Percentiles rank a stretch among this genome's conserved stretches.
phyloP scores from a whole-genome alignment of 1,140 invertebrate genomes.

The Drosophila littoralis region DNA sequence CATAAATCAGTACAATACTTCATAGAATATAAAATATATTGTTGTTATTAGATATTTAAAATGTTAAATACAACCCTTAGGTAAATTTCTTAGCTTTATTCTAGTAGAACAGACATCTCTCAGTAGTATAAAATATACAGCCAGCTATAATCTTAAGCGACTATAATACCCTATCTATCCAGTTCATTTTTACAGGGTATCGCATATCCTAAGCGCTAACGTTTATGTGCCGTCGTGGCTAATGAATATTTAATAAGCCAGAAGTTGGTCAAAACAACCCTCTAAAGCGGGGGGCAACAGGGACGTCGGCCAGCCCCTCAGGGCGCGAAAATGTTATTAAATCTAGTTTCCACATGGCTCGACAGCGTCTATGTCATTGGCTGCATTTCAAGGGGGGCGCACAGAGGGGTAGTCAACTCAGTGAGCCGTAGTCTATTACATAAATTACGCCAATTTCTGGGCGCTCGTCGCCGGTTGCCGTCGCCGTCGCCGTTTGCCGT shows the following conservation, averaged over 20 bases:
- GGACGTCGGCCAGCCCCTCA: background rate
- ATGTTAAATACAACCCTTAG: too few species aligned
- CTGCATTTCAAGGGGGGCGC: slow-evolving; percentile 17
- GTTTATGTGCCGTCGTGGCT: slow-evolving; percentile 46
- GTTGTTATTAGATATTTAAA: too few species aligned
- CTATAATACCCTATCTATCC: too few species aligned
- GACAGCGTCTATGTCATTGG: slow-evolving; percentile 50
- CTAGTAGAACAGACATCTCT: too few species aligned
- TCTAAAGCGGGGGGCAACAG: background rate
- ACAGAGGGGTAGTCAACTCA: slow-evolving; percentile 23
- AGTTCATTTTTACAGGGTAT: slow-evolving; percentile 21
- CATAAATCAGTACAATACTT: too few species aligned
- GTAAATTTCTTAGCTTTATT: too few species aligned
- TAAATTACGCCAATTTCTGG: slow-evolving; percentile 74
- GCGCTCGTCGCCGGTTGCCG: slow-evolving; percentile 23
- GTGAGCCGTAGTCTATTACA: slow-evolving; percentile 69
- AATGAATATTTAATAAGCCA: slow-evolving; percentile 80
- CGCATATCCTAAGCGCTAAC: slow-evolving; percentile 4
- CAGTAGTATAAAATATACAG: too few species aligned
- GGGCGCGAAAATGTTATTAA: slow-evolving; percentile 68
- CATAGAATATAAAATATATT: too few species aligned
- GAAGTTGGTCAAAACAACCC: slow-evolving; percentile 41
- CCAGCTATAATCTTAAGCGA: slow-evolving; percentile 5
- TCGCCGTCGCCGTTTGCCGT: slow-evolving; percentile 21
- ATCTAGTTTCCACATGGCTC: slow-evolving; percentile 67